Percentiles rank a stretch among this genome's conserved stretches.
Evolutionary conservation across 1,140 invertebrate genomes (phyloP).

Genomic region (Paramacrobiotus metropolitanus): DNA sequence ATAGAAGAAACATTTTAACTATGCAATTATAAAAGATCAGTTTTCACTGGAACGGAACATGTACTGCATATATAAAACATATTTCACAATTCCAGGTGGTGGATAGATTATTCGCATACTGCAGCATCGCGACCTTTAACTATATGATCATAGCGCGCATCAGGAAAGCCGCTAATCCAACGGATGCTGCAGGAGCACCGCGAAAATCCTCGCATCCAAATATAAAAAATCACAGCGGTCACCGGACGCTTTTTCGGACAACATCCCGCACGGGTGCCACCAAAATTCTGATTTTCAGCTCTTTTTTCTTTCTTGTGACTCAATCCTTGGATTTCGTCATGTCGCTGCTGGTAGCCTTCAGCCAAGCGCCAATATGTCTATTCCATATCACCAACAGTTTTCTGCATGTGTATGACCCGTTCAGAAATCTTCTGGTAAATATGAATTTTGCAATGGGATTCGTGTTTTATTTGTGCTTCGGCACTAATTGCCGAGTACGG

Average conservation of each 20-base stretch:
- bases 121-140: neutral
- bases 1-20: no score
- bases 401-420: neutral
- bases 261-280: neutral
- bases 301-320: neutral
- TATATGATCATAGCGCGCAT: neutral
- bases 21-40: no score
- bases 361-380: conserved; percentile 2
- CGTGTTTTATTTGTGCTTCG: neutral
- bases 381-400: conserved; percentile 1
- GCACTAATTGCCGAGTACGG: neutral
- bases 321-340: conserved; percentile 1
- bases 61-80: no score
- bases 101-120: neutral
- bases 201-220: no score
- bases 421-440: neutral
- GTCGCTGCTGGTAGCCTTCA: neutral
- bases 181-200: neutral
- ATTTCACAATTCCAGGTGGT: neutral
- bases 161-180: neutral
- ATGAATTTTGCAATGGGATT: neutral
- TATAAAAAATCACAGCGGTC: neutral
- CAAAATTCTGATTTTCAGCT: neutral
- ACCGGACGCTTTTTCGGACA: neutral
- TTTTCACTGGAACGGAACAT: no score